phyloP scores from a whole-genome alignment of 2,113 vertebrate species.

The Sorex araneus region DNA sequence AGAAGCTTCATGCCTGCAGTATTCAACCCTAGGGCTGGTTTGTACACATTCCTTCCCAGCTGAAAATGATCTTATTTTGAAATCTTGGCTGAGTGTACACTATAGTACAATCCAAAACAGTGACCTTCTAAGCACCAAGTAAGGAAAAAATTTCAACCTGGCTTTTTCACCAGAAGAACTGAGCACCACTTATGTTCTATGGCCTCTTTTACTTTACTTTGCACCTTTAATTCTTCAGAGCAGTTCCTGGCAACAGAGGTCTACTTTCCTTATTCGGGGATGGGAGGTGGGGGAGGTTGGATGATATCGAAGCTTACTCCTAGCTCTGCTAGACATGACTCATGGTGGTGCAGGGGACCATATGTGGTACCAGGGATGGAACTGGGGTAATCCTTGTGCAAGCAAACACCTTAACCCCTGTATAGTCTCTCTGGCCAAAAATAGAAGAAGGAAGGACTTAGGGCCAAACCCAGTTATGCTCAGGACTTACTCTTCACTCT shows the following conservation, averaged over 20 bases:
- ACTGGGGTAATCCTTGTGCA: too few relatives aligned
- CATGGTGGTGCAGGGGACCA: too few relatives aligned
- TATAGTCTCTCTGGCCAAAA: too few relatives aligned
- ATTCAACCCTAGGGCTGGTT: slow-evolving; percentile 51
- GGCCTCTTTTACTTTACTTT: not conserved
- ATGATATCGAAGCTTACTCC: too few relatives aligned
- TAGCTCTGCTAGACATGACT: too few relatives aligned
- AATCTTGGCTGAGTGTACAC: slow-evolving; percentile 79
- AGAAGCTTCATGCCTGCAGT: slow-evolving; percentile 46
- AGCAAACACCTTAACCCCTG: too few relatives aligned
- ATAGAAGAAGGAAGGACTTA: too few relatives aligned
- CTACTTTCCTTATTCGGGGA: not conserved
- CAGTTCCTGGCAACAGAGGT: not conserved
- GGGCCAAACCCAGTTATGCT: too few relatives aligned
- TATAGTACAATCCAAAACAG: slow-evolving; percentile 76
- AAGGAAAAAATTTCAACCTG: slow-evolving; percentile 80
- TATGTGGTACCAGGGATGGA: too few relatives aligned
- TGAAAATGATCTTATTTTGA: slow-evolving; percentile 82
- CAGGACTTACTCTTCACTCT: too few relatives aligned
- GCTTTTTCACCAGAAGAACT: slow-evolving; percentile 36
- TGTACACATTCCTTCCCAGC: slow-evolving; percentile 74
- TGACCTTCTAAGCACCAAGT: slow-evolving; percentile 84
- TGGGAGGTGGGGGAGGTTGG: too few relatives aligned
- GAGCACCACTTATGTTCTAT: slow-evolving; percentile 55
- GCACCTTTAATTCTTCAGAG: not conserved